Conservation (phyloP, 30 jellyfish, hydroid and myxozoan species). For the Pseudorhiza aurosa region DNA sequence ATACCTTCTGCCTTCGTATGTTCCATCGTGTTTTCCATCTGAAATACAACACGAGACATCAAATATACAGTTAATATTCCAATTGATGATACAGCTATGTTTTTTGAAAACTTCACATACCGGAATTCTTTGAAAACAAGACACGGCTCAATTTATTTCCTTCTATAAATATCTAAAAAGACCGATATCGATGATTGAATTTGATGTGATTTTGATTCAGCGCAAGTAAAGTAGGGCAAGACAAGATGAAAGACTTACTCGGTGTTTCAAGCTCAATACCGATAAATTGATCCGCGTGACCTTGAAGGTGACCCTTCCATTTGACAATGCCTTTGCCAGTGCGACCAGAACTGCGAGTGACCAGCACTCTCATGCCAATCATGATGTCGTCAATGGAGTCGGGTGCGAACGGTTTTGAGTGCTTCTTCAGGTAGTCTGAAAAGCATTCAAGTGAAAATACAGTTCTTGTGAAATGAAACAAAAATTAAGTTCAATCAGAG, state of each 20-base stretch:
- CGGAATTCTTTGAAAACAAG: background rate
- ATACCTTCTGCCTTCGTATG: conserved; percentile 10
- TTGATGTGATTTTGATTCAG: background rate
- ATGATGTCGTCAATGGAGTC: conserved; percentile 21
- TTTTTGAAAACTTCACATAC: background rate
- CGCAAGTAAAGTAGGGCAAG: too few relatives aligned
- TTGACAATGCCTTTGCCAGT: conserved; percentile 59
- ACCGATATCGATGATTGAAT: too few relatives aligned
- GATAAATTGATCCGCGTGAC: conserved; percentile 38
- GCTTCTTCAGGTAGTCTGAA: conserved; percentile 1
- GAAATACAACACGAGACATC: background rate
- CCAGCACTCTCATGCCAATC: conserved; percentile 62
- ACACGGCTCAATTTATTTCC: background rate
- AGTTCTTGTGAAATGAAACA: too few relatives aligned
- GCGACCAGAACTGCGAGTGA: conserved; percentile 54
- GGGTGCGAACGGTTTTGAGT: conserved; percentile 42
- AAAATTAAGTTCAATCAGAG: too few relatives aligned
- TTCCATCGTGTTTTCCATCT: conserved; percentile 64
- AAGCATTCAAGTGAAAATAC: too few relatives aligned
- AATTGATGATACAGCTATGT: too few relatives aligned
- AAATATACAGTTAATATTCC: background rate
- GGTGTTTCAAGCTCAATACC: conserved; percentile 70
- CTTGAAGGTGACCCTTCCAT: conserved; percentile 66
- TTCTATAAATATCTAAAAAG: too few relatives aligned
- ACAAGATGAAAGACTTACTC: too few relatives aligned